Evolutionary conservation across 2,888 invertebrate genomes (phyloP).

Genomic region (Eretmocerus hayati): DNA sequence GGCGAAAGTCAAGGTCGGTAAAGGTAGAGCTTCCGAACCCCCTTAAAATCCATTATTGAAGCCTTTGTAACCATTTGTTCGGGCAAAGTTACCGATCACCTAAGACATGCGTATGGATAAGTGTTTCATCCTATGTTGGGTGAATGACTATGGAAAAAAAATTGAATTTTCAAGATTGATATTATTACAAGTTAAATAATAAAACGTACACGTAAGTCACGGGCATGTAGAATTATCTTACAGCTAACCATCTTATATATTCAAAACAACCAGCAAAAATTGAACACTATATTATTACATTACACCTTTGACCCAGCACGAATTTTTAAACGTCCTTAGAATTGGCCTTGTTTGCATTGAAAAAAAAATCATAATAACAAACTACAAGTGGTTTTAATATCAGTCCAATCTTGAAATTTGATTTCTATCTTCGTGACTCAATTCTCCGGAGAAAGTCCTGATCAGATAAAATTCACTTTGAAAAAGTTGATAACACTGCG

Average conservation of each 20-base stretch:
- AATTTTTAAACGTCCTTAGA: slow-evolving; percentile 15
- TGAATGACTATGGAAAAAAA: too few species aligned
- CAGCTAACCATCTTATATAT: slow-evolving; percentile 35
- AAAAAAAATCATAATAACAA: slow-evolving; percentile 12
- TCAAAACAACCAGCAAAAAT: slow-evolving; percentile 32
- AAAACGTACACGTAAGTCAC: slow-evolving; percentile 40
- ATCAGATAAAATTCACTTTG: too few species aligned
- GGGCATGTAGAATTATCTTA: slow-evolving; percentile 44
- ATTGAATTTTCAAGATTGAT: slow-evolving; percentile 23
- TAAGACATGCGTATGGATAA: too few species aligned
- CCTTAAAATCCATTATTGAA: too few species aligned
- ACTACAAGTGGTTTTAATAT: too few species aligned
- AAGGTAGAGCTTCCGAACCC: too few species aligned
- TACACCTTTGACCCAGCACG: slow-evolving; percentile 29
- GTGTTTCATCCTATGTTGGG: too few species aligned
- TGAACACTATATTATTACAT: slow-evolving; percentile 35
- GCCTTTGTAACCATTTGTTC: too few species aligned
- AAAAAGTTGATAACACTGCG: too few species aligned
- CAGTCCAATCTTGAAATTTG: slow-evolving; percentile 13
- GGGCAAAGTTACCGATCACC: too few species aligned
- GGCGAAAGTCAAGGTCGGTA: too few species aligned
- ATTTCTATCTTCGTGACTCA: slow-evolving; percentile 5
- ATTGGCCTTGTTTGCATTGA: background rate
- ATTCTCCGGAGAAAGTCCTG: too few species aligned
- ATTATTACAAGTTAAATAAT: slow-evolving; percentile 38